A percentile compares a stretch with the other conserved stretches of the same genome.
Evolutionary conservation across 2,888 invertebrate species (phyloP).

Genomic region (Apotomis capreana): DNA sequence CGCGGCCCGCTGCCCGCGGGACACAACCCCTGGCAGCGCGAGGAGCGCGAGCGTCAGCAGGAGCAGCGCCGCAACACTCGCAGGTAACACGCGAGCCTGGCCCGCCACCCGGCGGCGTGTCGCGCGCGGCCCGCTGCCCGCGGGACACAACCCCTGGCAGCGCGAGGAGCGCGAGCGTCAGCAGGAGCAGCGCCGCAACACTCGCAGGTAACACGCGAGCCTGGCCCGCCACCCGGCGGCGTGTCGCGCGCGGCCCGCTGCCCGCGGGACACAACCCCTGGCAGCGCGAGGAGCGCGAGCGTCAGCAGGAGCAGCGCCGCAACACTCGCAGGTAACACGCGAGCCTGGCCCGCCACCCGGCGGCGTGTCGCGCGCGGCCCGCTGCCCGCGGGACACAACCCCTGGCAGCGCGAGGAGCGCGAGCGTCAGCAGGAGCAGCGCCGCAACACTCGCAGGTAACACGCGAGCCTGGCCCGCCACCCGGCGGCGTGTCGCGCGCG

Average conservation of each 20-base stretch:
- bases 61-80: slow-evolving; percentile 61
- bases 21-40: slow-evolving; percentile 96
- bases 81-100: slow-evolving; percentile 6
- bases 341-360: slow-evolving; percentile 20
- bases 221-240: slow-evolving; percentile 29
- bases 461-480: neutral
- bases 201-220: slow-evolving; percentile 15
- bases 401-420: slow-evolving; percentile 97
- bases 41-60: slow-evolving; percentile 91
- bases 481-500: slow-evolving; percentile 26
- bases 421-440: slow-evolving; percentile 86
- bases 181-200: slow-evolving; percentile 64
- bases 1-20: slow-evolving; percentile 48
- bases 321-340: slow-evolving; percentile 25
- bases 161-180: slow-evolving; percentile 94
- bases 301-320: slow-evolving; percentile 77
- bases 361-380: neutral
- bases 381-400: slow-evolving; percentile 83
- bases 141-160: slow-evolving; percentile 93
- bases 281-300: slow-evolving; percentile 96
- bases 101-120: slow-evolving; percentile 30
- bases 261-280: slow-evolving; percentile 88
- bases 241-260: neutral
- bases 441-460: slow-evolving; percentile 46
- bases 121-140: neutral